Evolutionary conservation across 1,140 invertebrate genomes (phyloP).

Genomic region (Teleopsis dalmanni): DNA sequence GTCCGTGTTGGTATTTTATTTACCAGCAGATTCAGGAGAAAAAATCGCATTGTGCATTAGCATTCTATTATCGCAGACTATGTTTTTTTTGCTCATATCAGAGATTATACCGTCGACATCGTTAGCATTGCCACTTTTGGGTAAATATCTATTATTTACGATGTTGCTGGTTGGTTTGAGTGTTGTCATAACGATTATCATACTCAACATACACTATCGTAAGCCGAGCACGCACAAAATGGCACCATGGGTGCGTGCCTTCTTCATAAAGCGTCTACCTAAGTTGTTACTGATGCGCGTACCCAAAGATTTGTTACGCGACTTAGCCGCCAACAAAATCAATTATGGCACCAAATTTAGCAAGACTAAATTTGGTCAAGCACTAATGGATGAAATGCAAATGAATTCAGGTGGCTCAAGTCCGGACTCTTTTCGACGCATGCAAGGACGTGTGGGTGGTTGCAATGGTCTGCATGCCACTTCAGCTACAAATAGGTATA

Average conservation of each 20-base stretch:
- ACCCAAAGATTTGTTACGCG: slow-evolving; percentile 69
- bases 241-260: slow-evolving; percentile 80
- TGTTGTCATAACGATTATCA: slow-evolving; percentile 94
- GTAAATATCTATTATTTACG: slow-evolving; percentile 97
- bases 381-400: slow-evolving; percentile 57
- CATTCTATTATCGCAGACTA: slow-evolving; percentile 95
- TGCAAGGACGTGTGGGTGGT: slow-evolving; percentile 54
- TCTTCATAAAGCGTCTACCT: slow-evolving; percentile 81
- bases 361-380: slow-evolving; percentile 61
- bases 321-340: slow-evolving; percentile 72
- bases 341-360: slow-evolving; percentile 51
- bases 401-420: slow-evolving; percentile 64
- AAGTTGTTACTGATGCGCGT: slow-evolving; percentile 79
- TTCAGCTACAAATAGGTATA: slow-evolving; percentile 59
- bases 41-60: slow-evolving; percentile 98
- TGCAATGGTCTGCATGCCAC: slow-evolving; percentile 72
- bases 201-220: slow-evolving; percentile 98
- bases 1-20: slow-evolving; percentile 90
- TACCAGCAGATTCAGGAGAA: slow-evolving; percentile 97
- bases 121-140: slow-evolving; percentile 88
- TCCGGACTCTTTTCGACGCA: slow-evolving; percentile 61
- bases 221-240: slow-evolving; percentile 97
- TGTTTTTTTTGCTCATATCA: slow-evolving; percentile 97
- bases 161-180: slow-evolving; percentile 96
- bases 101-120: slow-evolving; percentile 99